phyloP scores from a whole-genome alignment of 2,797 vertebrate species.

The Balearica regulorum region DNA sequence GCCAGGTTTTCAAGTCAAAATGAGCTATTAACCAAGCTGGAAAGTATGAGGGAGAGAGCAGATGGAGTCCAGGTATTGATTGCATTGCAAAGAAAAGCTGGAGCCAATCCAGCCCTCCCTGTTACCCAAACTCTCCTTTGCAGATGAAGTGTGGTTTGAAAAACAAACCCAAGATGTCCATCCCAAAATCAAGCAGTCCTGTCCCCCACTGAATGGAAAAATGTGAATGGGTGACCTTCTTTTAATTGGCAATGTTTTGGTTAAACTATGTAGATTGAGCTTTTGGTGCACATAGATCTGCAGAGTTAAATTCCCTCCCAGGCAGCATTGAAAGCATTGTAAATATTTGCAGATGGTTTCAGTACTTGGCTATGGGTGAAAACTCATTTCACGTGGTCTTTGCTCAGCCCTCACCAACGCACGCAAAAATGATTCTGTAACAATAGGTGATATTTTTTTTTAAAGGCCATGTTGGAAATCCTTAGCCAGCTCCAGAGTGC shows the following conservation, averaged over 20 bases:
- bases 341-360: neutral
- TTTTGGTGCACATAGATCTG: neutral
- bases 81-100: neutral
- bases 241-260: fast-evolving
- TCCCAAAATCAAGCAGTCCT: neutral
- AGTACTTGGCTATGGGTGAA: neutral
- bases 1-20: neutral
- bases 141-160: too few relatives aligned
- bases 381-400: neutral
- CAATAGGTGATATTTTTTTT: fast-evolving
- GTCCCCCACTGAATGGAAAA: fast-evolving
- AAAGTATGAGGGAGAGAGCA: neutral
- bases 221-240: neutral
- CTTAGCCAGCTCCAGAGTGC: neutral
- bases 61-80: neutral
- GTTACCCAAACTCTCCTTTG: neutral
- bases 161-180: fast-evolving
- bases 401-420: too few relatives aligned
- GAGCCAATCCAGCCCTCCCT: neutral
- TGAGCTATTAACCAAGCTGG: neutral
- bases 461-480: neutral
- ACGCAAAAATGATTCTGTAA: fast-evolving
- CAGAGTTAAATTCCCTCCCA: neutral
- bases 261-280: fast-evolving
- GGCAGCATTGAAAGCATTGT: fast-evolving